These are phyloP conservation scores for Sphaerodactylus townsendi DNA, from an alignment of 2,113 vertebrate genomes.

Conservation along the genomic window DNA sequence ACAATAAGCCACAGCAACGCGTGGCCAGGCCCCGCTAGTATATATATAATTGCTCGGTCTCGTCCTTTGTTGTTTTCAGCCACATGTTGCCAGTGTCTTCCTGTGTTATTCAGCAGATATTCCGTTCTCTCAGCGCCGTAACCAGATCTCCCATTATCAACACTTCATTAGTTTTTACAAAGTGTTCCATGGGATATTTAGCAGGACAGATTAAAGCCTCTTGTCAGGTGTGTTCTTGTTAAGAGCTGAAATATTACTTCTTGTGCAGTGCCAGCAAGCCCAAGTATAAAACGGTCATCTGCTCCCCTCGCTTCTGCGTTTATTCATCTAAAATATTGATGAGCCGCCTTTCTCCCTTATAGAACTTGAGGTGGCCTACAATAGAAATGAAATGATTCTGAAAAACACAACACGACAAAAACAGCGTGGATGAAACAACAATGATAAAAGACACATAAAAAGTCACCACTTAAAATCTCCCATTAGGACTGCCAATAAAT, in stretches of 20 bases:
- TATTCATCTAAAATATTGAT: no score
- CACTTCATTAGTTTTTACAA: not conserved
- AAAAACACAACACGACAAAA: no score
- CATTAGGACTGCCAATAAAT: no score
- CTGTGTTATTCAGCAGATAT: accelerated
- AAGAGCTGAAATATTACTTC: not conserved
- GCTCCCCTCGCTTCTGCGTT: not conserved
- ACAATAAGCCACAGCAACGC: no score
- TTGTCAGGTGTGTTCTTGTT: not conserved
- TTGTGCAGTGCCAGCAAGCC: not conserved
- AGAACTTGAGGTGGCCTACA: no score
- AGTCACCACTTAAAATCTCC: no score
- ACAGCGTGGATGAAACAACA: no score
- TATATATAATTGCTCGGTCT: not conserved
- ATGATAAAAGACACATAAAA: no score
- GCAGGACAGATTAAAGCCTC: not conserved
- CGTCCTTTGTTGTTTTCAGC: accelerated
- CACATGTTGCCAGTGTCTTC: not conserved
- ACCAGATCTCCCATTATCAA: not conserved
- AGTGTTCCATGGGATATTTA: not conserved
- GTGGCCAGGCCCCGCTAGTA: no score
- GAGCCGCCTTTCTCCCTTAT: no score
- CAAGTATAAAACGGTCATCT: accelerated
- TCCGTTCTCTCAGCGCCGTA: not conserved
- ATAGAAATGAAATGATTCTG: no score